A percentile compares a stretch with the other conserved stretches of the same genome.
Evolutionary conservation across 2,113 vertebrate species (phyloP).

Genomic region (Oostethus manadensis): DNA sequence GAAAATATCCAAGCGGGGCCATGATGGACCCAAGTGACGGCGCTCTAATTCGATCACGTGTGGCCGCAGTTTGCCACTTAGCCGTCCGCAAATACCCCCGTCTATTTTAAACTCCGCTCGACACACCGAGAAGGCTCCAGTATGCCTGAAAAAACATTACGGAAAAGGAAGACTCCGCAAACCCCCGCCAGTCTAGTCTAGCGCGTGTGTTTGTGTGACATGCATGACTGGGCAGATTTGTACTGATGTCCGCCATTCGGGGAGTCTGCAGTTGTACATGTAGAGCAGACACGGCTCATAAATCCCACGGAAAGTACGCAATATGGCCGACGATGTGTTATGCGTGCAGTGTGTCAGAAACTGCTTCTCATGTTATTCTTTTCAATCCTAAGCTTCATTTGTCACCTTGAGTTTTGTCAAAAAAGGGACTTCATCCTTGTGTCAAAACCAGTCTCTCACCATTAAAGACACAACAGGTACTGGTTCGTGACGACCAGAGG

Average conservation of each 20-base stretch:
- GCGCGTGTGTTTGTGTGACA: conserved; percentile 18
- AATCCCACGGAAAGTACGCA: too few relatives aligned
- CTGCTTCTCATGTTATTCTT: too few relatives aligned
- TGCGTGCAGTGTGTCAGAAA: background rate
- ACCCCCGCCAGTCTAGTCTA: conserved; percentile 14
- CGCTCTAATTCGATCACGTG: conserved; percentile 62
- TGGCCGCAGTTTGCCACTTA: conserved; percentile 49
- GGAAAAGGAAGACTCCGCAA: conserved; percentile 44
- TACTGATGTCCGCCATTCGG: background rate
- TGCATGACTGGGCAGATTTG: too few relatives aligned
- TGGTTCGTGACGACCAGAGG: background rate
- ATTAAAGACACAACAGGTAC: too few relatives aligned
- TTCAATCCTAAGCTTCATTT: too few relatives aligned
- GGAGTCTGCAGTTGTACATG: too few relatives aligned
- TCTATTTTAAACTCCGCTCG: conserved; percentile 57
- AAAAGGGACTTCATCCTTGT: too few relatives aligned
- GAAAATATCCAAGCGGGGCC: conserved; percentile 57
- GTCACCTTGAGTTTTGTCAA: too few relatives aligned
- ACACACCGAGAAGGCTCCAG: conserved; percentile 41
- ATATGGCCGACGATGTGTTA: too few relatives aligned
- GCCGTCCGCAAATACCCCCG: conserved; percentile 52
- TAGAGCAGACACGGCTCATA: background rate
- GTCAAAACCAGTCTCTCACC: too few relatives aligned
- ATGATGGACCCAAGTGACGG: conserved; percentile 54
- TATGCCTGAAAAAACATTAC: conserved; percentile 65